phyloP scores from a whole-genome alignment of 2,888 invertebrate genomes.

The Cataglyphis livida region DNA sequence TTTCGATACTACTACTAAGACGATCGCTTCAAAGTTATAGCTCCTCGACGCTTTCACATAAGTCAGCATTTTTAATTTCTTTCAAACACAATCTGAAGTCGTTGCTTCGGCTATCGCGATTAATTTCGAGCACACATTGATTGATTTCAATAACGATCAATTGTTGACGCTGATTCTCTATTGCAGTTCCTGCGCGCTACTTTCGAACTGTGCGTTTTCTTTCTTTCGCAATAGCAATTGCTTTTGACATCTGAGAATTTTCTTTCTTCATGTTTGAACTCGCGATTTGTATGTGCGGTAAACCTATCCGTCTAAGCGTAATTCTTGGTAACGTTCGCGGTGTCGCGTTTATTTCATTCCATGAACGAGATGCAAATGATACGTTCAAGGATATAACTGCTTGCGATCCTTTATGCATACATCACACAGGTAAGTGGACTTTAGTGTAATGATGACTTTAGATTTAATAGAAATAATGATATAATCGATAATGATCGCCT shows the following conservation, averaged over 20 bases:
- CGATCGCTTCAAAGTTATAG: not conserved
- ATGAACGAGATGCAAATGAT: constrained; percentile 14
- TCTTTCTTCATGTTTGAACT: constrained; percentile 20
- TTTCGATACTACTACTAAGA: not conserved
- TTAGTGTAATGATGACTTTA: not conserved
- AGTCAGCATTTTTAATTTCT: not conserved
- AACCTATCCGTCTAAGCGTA: not conserved
- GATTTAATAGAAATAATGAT: not conserved
- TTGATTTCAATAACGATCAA: constrained; percentile 61
- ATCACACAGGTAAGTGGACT: not conserved
- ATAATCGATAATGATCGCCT: not conserved
- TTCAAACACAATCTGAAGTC: not conserved
- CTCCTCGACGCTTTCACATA: not conserved
- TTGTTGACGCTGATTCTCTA: constrained; percentile 55
- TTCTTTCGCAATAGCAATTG: constrained; percentile 57
- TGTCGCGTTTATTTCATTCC: constrained; percentile 10
- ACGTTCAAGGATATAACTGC: constrained; percentile 3
- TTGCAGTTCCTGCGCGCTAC: constrained; percentile 58
- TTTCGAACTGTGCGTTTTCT: constrained; percentile 66
- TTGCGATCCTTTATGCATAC: not conserved
- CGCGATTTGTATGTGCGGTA: not conserved
- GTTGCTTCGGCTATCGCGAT: not conserved
- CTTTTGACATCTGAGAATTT: constrained; percentile 27
- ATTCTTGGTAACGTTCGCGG: not conserved
- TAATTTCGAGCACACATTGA: not conserved